Conservation (phyloP, 2,888 invertebrate species). For the Thalpophila matura region DNA sequence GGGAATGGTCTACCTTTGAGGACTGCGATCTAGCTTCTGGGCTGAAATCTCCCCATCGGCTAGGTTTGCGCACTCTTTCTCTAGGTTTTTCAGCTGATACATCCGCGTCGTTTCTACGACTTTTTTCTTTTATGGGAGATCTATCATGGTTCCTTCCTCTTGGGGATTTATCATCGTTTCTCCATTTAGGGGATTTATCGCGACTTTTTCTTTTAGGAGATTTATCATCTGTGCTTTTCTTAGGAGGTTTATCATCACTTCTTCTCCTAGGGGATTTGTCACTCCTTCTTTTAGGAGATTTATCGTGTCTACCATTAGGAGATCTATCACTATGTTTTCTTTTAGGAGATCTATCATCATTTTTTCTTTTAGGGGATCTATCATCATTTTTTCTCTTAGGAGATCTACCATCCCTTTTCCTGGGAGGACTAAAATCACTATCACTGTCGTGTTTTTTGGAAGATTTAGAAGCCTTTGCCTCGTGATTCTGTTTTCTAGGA, state of each 20-base stretch:
- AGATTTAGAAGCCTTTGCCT: conserved; percentile 41
- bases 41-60: conserved; percentile 72
- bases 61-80: conserved; percentile 67
- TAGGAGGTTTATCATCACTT: conserved; percentile 41
- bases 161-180: conserved; percentile 12
- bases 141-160: conserved; percentile 40
- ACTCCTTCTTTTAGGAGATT: neutral
- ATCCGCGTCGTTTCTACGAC: conserved; percentile 59
- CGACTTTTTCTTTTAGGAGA: conserved; percentile 58
- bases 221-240: conserved; percentile 36
- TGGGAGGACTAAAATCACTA: conserved; percentile 82
- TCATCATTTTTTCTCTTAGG: conserved; percentile 29
- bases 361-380: conserved; percentile 32
- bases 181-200: conserved; percentile 16
- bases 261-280: conserved; percentile 1
- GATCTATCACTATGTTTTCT: conserved; percentile 7
- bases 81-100: conserved; percentile 59
- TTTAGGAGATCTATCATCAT: conserved; percentile 20
- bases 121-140: conserved; percentile 32
- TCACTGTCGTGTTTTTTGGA: conserved; percentile 69
- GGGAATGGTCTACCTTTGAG: conserved; percentile 54
- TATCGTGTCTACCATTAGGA: conserved; percentile 4
- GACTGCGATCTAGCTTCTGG: conserved; percentile 41
- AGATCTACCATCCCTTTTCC: conserved; percentile 59
- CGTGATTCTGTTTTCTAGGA: conserved; percentile 51